Conservation (phyloP, 2,797 vertebrate genomes). For the Geotria australis region DNA sequence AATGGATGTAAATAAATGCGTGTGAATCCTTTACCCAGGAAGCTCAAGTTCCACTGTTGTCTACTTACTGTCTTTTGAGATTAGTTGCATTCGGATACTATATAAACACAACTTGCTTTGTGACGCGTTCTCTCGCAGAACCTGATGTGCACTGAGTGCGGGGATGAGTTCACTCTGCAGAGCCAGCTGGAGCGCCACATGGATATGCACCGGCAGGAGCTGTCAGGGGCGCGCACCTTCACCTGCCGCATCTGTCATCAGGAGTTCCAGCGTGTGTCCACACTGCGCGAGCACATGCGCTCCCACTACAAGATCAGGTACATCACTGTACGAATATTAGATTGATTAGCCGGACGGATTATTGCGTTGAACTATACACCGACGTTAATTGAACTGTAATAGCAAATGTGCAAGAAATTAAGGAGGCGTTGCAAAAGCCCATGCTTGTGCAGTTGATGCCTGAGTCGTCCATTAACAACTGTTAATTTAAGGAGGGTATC, state of each 20-base stretch:
- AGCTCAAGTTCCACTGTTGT: too few relatives aligned
- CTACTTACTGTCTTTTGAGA: too few relatives aligned
- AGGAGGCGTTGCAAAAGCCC: too few relatives aligned
- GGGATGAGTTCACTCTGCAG: slow-evolving; percentile 83
- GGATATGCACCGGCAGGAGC: slow-evolving; percentile 72
- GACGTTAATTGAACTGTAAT: background rate
- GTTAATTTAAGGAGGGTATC: too few relatives aligned
- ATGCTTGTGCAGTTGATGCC: too few relatives aligned
- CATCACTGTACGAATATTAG: slow-evolving; percentile 2
- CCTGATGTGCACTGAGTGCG: slow-evolving; percentile 74
- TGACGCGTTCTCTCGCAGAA: slow-evolving; percentile 18
- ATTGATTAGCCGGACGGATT: background rate
- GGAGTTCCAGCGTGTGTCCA: slow-evolving; percentile 34
- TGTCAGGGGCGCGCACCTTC: slow-evolving; percentile 32
- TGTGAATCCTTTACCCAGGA: too few relatives aligned
- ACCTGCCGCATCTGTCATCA: slow-evolving; percentile 50
- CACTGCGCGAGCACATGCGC: slow-evolving; percentile 71
- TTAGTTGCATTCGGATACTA: too few relatives aligned
- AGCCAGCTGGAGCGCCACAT: slow-evolving; percentile 65
- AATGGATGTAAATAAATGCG: too few relatives aligned
- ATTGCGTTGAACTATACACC: background rate
- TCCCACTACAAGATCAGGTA: slow-evolving; percentile 60
- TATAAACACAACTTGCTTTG: too few relatives aligned
- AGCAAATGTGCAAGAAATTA: too few relatives aligned
- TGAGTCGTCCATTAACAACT: too few relatives aligned